Evolutionary conservation across 92 coral and sea anemone species (phyloP).

Genomic region (Siderastrea siderea): DNA sequence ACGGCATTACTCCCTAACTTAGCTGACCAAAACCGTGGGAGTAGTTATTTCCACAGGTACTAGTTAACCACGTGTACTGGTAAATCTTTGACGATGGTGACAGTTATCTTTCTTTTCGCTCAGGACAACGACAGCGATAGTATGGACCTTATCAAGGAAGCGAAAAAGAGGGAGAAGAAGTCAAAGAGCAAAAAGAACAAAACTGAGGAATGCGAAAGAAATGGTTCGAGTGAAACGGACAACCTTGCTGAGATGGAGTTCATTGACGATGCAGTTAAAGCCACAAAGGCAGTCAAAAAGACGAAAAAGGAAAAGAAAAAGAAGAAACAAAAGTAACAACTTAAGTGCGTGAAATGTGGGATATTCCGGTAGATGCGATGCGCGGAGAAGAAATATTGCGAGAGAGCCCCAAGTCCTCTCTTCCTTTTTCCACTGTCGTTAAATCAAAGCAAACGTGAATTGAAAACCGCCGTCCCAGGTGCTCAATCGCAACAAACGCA

Average conservation of each 20-base stretch:
- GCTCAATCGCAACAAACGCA: too few relatives aligned
- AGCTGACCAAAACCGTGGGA: too few relatives aligned
- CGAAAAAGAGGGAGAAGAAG: background rate
- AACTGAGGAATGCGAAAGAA: background rate
- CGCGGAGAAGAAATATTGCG: too few relatives aligned
- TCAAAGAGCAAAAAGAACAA: background rate
- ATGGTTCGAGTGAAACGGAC: background rate
- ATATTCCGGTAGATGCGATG: too few relatives aligned
- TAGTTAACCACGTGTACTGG: background rate
- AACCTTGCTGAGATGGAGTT: conserved; percentile 18
- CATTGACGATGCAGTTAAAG: conserved; percentile 19
- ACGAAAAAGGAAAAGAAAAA: conserved; percentile 9
- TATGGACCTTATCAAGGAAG: background rate
- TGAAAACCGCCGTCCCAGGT: too few relatives aligned
- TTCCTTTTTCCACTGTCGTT: too few relatives aligned
- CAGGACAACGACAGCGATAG: conserved; percentile 1
- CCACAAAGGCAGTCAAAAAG: conserved; percentile 36
- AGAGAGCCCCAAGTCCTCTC: too few relatives aligned
- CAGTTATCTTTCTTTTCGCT: background rate
- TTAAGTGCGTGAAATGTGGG: background rate
- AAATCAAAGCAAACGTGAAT: too few relatives aligned
- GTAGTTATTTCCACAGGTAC: too few relatives aligned
- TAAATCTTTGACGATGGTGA: too few relatives aligned
- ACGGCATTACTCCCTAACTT: too few relatives aligned
- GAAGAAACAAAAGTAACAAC: background rate